phyloP scores from a whole-genome alignment of 2,888 invertebrate species.

The Pecten maximus region DNA sequence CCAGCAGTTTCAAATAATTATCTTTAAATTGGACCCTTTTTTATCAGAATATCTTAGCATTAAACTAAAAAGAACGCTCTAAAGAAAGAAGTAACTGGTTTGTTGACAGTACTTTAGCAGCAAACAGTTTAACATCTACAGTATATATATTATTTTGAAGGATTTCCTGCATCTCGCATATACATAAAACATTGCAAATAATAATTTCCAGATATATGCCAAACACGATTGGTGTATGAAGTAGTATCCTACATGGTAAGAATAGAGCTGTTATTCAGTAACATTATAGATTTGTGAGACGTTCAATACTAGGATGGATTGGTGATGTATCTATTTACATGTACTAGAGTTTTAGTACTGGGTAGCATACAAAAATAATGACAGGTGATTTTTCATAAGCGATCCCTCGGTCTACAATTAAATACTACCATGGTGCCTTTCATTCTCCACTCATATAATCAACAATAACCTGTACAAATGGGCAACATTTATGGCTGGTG shows the following conservation, averaged over 20 bases:
- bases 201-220: not conserved
- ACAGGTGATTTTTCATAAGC: not conserved
- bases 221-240: not conserved
- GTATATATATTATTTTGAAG: not conserved
- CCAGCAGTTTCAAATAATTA: not conserved
- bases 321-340: not conserved
- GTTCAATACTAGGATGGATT: constrained; percentile 2
- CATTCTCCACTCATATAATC: not conserved
- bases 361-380: constrained; percentile 22
- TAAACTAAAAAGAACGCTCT: not conserved
- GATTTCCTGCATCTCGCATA: not conserved
- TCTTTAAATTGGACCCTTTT: not conserved
- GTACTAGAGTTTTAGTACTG: not conserved
- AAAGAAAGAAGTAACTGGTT: not conserved
- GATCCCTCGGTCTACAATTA: not conserved
- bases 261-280: not conserved
- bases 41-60: not conserved
- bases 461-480: constrained; percentile 17
- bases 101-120: not conserved
- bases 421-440: not conserved
- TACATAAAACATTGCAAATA: not conserved
- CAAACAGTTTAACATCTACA: not conserved
- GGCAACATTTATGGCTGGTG: not conserved
- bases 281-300: not conserved
- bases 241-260: not conserved